These are phyloP conservation scores for Leptodactylus fuscus DNA, from an alignment of 2,113 vertebrate species.

Conservation along the genomic window DNA sequence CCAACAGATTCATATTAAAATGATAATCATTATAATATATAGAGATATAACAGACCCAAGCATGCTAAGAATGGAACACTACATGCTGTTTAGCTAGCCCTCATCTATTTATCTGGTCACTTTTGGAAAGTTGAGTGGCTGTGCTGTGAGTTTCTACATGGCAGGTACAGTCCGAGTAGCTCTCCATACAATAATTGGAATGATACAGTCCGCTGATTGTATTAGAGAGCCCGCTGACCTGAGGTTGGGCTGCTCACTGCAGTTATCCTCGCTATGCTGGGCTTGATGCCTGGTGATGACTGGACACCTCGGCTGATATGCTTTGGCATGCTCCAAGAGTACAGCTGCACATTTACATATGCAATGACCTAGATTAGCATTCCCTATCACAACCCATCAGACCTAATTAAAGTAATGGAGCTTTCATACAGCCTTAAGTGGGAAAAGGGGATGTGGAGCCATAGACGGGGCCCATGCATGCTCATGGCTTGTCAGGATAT, in stretches of 20 bases:
- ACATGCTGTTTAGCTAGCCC: neutral
- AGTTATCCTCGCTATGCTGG: conserved; percentile 66
- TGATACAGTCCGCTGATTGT: neutral
- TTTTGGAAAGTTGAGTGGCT: neutral
- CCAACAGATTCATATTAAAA: too few species aligned
- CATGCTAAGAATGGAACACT: too few species aligned
- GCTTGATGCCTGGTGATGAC: conserved; percentile 74
- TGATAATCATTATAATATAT: too few species aligned
- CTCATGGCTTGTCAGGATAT: conserved; percentile 57
- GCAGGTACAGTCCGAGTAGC: too few species aligned
- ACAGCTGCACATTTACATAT: conserved; percentile 90
- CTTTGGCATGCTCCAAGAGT: conserved; percentile 77
- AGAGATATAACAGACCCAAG: too few species aligned
- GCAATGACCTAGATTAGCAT: conserved; percentile 90
- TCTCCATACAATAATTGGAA: neutral
- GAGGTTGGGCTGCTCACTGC: conserved; percentile 33
- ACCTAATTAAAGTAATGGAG: conserved; percentile 79
- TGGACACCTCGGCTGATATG: conserved; percentile 78
- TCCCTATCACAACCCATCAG: conserved; percentile 81
- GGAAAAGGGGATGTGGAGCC: conserved; percentile 58
- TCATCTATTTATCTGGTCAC: neutral
- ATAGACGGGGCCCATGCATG: neutral
- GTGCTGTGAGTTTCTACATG: neutral
- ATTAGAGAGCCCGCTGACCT: conserved; percentile 24
- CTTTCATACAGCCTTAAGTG: conserved; percentile 62